Conservation (phyloP, 64 coral and sea anemone genomes). For the Cladopsammia gracilis region DNA sequence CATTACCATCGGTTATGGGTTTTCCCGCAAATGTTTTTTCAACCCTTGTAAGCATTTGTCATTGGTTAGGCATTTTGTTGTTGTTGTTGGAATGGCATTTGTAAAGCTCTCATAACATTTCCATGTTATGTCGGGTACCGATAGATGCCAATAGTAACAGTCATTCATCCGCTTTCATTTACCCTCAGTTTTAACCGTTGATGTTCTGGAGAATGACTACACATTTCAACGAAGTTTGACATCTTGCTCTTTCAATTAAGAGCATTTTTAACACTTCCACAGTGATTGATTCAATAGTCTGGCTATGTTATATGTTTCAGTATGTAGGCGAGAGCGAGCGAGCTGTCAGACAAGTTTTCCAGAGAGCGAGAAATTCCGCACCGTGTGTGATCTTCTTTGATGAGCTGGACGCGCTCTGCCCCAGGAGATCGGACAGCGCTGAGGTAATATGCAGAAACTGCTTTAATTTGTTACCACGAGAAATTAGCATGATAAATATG, state of each 20-base stretch:
- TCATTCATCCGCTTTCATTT: background rate
- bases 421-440: slow-evolving; percentile 86
- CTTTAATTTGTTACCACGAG: background rate
- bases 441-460: slow-evolving; percentile 67
- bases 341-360: slow-evolving; percentile 96
- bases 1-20: too few relatives aligned
- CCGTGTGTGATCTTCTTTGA: slow-evolving; percentile 99
- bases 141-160: background rate
- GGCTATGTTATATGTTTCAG: slow-evolving; percentile 38
- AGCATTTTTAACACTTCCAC: background rate
- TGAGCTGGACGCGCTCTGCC: slow-evolving; percentile 94
- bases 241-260: too few relatives aligned
- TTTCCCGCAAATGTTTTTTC: too few relatives aligned
- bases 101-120: background rate
- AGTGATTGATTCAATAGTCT: background rate
- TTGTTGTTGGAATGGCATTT: background rate
- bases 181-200: background rate
- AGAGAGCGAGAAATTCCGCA: slow-evolving; percentile 94
- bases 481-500: background rate
- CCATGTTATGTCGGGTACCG: background rate
- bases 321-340: slow-evolving; percentile 98
- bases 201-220: background rate
- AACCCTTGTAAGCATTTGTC: too few relatives aligned
- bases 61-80: too few relatives aligned
- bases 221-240: background rate